Evolutionary conservation across 2,797 vertebrate genomes (phyloP).

Genomic region (Sebastes taczanowskii): DNA sequence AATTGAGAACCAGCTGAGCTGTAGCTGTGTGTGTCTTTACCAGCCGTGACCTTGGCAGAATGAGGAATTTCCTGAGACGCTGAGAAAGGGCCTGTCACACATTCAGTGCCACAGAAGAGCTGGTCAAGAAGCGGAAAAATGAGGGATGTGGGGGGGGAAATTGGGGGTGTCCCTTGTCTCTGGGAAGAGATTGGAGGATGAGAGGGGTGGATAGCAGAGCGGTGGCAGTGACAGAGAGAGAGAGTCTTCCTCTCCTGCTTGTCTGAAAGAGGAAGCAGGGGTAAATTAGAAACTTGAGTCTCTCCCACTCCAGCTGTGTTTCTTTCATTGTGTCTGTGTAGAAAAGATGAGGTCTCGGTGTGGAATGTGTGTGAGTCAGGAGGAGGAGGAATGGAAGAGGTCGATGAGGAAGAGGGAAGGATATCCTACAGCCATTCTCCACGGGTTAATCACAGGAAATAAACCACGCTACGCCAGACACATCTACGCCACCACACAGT

Average conservation of each 20-base stretch:
- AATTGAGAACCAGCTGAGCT: conserved; percentile 53
- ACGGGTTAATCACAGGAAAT: conserved; percentile 78
- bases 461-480: conserved; percentile 60
- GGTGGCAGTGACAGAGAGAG: conserved; percentile 20
- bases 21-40: conserved; percentile 47
- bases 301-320: background rate
- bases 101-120: conserved; percentile 38
- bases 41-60: conserved; percentile 65
- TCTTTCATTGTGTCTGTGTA: conserved; percentile 24
- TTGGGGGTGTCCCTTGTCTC: conserved; percentile 20
- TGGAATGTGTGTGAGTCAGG: conserved; percentile 80
- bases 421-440: conserved; percentile 76
- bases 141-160: conserved; percentile 4
- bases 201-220: conserved; percentile 15
- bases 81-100: conserved; percentile 55
- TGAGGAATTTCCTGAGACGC: conserved; percentile 68
- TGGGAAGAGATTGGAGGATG: conserved; percentile 23
- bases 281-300: conserved; percentile 39
- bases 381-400: conserved; percentile 42
- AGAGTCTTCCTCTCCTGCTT: conserved; percentile 26
- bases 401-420: conserved; percentile 63
- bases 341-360: conserved; percentile 56
- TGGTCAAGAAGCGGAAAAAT: conserved; percentile 22
- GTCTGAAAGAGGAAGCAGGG: conserved; percentile 37
- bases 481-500: conserved; percentile 44